Conservation (phyloP, 2,113 vertebrate species). For the Nycticebus coucang region DNA sequence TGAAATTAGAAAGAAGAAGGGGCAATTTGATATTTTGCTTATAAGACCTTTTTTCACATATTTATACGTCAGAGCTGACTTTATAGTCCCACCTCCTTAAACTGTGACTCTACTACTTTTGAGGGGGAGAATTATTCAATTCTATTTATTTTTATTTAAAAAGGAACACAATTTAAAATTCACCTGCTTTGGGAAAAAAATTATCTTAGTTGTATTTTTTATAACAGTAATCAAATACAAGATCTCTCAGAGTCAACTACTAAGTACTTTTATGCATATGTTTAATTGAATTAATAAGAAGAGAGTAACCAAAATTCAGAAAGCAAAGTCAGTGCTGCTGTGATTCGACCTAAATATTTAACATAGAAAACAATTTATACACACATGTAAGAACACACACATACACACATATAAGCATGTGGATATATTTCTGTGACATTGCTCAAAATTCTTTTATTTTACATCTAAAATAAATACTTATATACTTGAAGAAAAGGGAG, state of each 20-base stretch:
- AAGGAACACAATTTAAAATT: neutral
- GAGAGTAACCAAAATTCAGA: neutral
- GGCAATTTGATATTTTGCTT: neutral
- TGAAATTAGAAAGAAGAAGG: neutral
- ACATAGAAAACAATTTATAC: neutral
- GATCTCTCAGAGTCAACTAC: neutral
- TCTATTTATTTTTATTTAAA: constrained; percentile 30
- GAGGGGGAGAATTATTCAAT: neutral
- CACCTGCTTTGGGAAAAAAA: neutral
- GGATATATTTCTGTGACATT: neutral
- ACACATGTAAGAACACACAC: neutral
- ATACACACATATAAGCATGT: neutral
- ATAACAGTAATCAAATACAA: neutral
- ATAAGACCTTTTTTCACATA: neutral
- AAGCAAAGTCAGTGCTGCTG: neutral
- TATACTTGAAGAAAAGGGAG: neutral
- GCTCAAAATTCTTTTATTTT: neutral
- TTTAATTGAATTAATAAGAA: neutral
- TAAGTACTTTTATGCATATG: neutral
- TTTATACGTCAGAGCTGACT: neutral
- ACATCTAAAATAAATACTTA: neutral
- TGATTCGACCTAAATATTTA: neutral
- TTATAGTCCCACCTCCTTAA: neutral
- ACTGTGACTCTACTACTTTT: neutral
- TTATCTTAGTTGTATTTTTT: constrained; percentile 20